Evolutionary conservation across 2,797 vertebrate species (phyloP).

Genomic region (Tiaroga cobitis): DNA sequence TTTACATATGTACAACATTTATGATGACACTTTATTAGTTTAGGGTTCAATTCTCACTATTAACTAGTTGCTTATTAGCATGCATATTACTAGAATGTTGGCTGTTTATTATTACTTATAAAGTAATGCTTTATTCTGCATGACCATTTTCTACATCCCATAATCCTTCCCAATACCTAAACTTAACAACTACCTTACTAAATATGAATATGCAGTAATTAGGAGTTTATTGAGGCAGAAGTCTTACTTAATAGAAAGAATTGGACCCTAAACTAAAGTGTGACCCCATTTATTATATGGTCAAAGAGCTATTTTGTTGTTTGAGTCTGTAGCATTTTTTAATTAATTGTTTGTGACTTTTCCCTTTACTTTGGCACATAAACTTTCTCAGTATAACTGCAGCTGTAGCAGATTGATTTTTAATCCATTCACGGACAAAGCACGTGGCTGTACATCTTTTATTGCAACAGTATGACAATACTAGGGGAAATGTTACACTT

Average conservation of each 20-base stretch:
- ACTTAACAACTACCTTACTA: neutral
- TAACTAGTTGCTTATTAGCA: neutral
- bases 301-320: neutral
- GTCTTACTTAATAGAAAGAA: neutral
- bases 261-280: neutral
- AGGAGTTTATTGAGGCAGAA: neutral
- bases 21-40: neutral
- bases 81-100: neutral
- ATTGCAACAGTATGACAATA: slow-evolving; percentile 72
- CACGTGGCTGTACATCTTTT: slow-evolving; percentile 75
- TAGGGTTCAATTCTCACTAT: neutral
- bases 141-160: neutral
- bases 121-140: neutral
- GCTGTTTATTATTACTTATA: neutral
- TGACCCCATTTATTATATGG: neutral
- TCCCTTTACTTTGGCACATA: neutral
- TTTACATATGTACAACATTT: neutral
- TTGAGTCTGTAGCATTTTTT: neutral
- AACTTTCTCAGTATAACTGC: neutral
- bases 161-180: no score
- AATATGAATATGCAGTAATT: neutral
- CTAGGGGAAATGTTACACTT: slow-evolving; percentile 73
- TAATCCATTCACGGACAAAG: neutral
- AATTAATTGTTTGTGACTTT: neutral
- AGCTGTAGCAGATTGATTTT: neutral